Base-by-base conservation (phyloP, 2,797 vertebrate species). In the Australoheros facetus region DNA sequence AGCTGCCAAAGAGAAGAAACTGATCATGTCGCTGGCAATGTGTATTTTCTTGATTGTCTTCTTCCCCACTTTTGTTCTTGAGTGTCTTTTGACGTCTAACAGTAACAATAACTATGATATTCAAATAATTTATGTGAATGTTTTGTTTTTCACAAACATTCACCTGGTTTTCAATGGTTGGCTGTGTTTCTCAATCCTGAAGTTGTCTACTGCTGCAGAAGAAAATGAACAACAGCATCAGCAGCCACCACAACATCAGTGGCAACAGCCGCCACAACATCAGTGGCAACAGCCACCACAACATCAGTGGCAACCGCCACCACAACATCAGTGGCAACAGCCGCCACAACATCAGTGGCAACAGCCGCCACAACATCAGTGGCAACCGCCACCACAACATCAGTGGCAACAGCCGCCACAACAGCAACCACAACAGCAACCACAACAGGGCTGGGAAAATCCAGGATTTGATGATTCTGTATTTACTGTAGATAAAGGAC, bases 341-440 rank as follows among this genome's bases (percentile, higher is more conserved):
- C 60, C 6, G 8, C 39, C 28, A 48, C 60, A 17, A 26, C 60
- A 14, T 45, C 60, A 64, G 60, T 26, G 9, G 13, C 39, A 64
- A 26, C 21, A 26, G 26, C 60, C 42, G 26, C 37, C 26, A 14
- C 23, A 64, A 5, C 37, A 64, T 16, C 37, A 45, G 45, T 17
- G 16, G 16, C 45, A 51, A 17, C 16, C 7, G 5, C 45, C 14
- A 2, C 45, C 7, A 39, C 0, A 39, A 45, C 2, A 37, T n/a
- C 34, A 39, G 34, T 17, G 16, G 39, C 39, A 26, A 3, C 26
- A 4, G 5, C 34, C 2, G 5, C 34, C 26, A 34, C 57, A 59
- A n/a, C 5, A 3, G 32, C 57, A 34, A 0, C 34, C 0, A 0
- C 58, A 60, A 39, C 45, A 17, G 13, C 45, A 14, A 6, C 45